Evolutionary conservation across 2,888 invertebrate genomes (phyloP), one percentile per base, ranked within the genome.

Genomic region (Apodemia hepburni): DNA sequence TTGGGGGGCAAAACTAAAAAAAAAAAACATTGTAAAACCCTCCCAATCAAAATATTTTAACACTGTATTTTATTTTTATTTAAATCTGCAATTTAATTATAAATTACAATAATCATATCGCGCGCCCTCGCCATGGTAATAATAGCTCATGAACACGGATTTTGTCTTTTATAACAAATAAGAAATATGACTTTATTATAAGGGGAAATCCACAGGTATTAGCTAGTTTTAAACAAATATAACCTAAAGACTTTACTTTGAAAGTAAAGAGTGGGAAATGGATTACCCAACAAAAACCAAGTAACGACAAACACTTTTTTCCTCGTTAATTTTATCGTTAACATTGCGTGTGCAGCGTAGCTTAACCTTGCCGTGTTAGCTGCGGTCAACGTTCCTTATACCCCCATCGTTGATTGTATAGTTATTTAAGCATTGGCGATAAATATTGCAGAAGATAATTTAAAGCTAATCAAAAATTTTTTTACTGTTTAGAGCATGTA

Each of bases 351-450:
- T 54, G 22, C 54, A 54, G 54, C 15, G 54, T 22, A 54, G 54
- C 27, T 15, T 54, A 54, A 54, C 54, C 54, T 54, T 54, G 54
- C 54, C 15, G 54, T 54, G 27, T 54, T 54, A 54, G 22, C 54
- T 54, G 15, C 54, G 54, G 54, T 54, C 54, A 54, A 54, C 27
- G 54, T 54, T 54, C 54, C 29, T 54, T 54, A 54, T 27, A 27
- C 27, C 54, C 54, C 27, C 27, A 54, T 12, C 27, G 27, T 12
- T 15, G 12, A 22, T 27, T 12, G 54, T 27, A 22, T 12, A 54
- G 54, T 12, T 54, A 54, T 22, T 45, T n/a, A 54, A 22, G 1
- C 6, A 22, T 15, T 45, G 27, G 9, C 12, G 51, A 51, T 18
- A 49, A 49, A 51, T 11, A 51, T 22, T 22, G 4, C 22, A 38